A percentile compares a stretch with the other conserved stretches of the same genome.
phyloP scores from a whole-genome alignment of 1,140 invertebrate genomes.

The Bombus waltoni region DNA sequence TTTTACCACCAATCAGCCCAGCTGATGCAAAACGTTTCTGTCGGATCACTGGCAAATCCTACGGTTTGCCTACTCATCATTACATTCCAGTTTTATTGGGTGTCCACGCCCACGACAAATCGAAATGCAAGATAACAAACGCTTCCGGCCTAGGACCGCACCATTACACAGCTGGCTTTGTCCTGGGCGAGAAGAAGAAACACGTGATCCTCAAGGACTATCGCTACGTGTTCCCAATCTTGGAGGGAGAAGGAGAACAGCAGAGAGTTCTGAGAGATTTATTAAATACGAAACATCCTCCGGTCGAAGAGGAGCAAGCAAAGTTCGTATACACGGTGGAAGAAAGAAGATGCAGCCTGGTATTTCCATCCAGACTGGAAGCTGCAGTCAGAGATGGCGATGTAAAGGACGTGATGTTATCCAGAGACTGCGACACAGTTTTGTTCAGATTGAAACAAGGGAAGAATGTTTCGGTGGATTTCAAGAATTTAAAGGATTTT shows the following conservation, averaged over 20 bases:
- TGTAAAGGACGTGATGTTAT: slow-evolving; percentile 89
- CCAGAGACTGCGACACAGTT: slow-evolving; percentile 88
- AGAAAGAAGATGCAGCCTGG: slow-evolving; percentile 88
- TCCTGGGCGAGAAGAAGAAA: slow-evolving; percentile 85
- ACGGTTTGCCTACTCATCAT: slow-evolving; percentile 89
- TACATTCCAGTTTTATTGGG: slow-evolving; percentile 90
- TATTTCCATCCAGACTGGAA: slow-evolving; percentile 90
- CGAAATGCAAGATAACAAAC: slow-evolving; percentile 87
- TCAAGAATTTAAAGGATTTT: slow-evolving; percentile 85
- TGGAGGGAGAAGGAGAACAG: slow-evolving; percentile 86
- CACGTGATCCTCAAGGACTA: slow-evolving; percentile 88
- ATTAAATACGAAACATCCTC: slow-evolving; percentile 84
- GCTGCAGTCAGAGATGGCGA: slow-evolving; percentile 90
- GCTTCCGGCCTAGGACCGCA: slow-evolving; percentile 84
- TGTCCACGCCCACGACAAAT: slow-evolving; percentile 83
- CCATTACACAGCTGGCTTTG: slow-evolving; percentile 83
- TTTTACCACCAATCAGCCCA: slow-evolving; percentile 91
- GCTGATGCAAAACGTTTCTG: slow-evolving; percentile 91
- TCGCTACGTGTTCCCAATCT: slow-evolving; percentile 88
- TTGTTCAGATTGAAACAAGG: slow-evolving; percentile 89
- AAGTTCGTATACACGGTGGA: slow-evolving; percentile 90
- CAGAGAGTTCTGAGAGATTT: slow-evolving; percentile 85
- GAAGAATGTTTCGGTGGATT: slow-evolving; percentile 87
- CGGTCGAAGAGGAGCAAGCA: slow-evolving; percentile 82
- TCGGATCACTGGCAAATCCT: slow-evolving; percentile 91